phyloP scores from a whole-genome alignment of 2,888 invertebrate species.

The Aspidapion aeneum region DNA sequence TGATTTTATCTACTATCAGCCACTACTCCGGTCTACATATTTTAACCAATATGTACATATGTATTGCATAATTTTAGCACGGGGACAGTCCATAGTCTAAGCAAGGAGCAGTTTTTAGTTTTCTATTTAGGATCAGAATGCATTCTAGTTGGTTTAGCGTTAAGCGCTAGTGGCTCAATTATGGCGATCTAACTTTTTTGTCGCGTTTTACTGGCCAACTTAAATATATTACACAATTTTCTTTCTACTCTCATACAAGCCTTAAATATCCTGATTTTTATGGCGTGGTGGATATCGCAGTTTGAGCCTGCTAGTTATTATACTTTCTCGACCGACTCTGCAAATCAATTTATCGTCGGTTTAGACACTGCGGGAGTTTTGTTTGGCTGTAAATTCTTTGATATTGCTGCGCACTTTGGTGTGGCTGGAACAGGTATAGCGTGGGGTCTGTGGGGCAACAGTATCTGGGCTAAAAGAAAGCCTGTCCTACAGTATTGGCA shows the following conservation, averaged over 20 bases:
- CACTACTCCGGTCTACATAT: conserved; percentile 86
- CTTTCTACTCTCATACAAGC: neutral
- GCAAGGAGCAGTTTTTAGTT: conserved; percentile 89
- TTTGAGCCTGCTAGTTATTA: no score
- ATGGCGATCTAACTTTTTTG: conserved; percentile 92
- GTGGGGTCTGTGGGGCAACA: conserved; percentile 69
- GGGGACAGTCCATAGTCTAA: conserved; percentile 68
- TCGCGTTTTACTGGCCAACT: conserved; percentile 76
- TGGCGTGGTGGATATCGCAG: neutral
- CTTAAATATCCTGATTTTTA: neutral
- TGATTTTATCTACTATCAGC: conserved; percentile 93
- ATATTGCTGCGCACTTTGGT: conserved; percentile 98
- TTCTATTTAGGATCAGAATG: conserved; percentile 88
- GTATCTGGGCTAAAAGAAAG: conserved; percentile 70
- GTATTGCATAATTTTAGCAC: conserved; percentile 83
- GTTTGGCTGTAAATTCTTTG: conserved; percentile 87
- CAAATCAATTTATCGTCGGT: conserved; percentile 79
- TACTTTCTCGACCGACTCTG: conserved; percentile 87
- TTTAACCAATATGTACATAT: conserved; percentile 93
- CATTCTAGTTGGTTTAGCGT: conserved; percentile 71
- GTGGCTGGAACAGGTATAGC: conserved; percentile 87
- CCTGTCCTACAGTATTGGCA: conserved; percentile 69
- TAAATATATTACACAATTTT: no score
- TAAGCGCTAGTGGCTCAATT: conserved; percentile 96
- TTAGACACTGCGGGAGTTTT: conserved; percentile 82